Evolutionary conservation across 2,888 invertebrate genomes (phyloP), one percentile per base, ranked within the genome.

Genomic region (Parnassius glacialis): DNA sequence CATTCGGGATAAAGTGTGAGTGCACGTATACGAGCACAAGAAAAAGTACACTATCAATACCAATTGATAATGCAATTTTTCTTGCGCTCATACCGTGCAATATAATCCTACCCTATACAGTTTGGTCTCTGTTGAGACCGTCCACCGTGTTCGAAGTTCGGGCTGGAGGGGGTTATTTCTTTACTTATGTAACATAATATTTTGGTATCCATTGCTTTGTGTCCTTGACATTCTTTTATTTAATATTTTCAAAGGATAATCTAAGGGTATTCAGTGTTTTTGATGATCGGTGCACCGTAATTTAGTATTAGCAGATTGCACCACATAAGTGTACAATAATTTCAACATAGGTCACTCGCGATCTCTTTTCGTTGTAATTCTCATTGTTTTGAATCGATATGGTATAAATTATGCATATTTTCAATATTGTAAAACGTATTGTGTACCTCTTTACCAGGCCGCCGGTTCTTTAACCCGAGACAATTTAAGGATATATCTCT

Each of bases 401-500:
- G 42, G 9, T 16, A 62, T 62, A 13, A 57, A 57, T 60, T 59
- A 60, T 64, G 60, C 60, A 64, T 60, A 60, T 51, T 60, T 57
- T 57, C 51, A 60, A 57, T 48, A 64, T 51, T 53, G 42, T 54
- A 50, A 58, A 25, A 11, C n/a, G n/a, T 34, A 45, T 20, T 20
- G 13, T 13, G 9, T 25, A 52, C 44, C 56, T 59, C 50, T 58
- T 47, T 45, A 57, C 25, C 52, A 57, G 42, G 52, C 11, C 34
- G 13, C 45, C 16, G 44, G 20, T 43, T 20, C 11, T 9, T 52
- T 25, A 42, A 10, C 43, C 48, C 25, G 10, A 9, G 3, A 25
- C 51, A n/a, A 61, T 58, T 67, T 65, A 67, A 67, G 68, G 67
- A 57, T 65, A 20, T 48, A 60, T 59, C 62, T 62, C 25, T 67